Base-by-base conservation (phyloP, 2,113 vertebrate species). In the Australoheros scitulus region DNA sequence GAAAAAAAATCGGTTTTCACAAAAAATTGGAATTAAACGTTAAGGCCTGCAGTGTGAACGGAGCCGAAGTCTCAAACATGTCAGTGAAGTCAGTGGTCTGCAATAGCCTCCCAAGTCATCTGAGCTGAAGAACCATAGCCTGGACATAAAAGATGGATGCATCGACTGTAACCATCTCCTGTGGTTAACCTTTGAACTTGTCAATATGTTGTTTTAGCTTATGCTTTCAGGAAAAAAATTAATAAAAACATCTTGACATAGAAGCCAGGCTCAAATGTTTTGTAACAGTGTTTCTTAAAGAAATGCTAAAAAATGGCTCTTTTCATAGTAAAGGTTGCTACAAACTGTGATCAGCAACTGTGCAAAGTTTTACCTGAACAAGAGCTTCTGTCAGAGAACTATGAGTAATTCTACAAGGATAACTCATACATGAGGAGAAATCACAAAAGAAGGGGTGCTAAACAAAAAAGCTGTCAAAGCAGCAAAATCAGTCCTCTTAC, bases 401-500 rank as follows among this genome's bases (percentile, higher is more conserved):
- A 11, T 70, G 65, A 70, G 65, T 70, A 70, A 70, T 32, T 13
- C 17, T 70, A 52, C 65, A 24, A 32, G 43, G 24, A 20, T 70
- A 43, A 70, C 26, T 52, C 24, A 52, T 52, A 13, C 43, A 7
- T 32, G 43, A 32, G 43, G 43, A 20, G 43, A 70, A 70, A 47
- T 70, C 64, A 70, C 43, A 50, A 70, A 70, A 20, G 24, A 70
- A 29, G 24, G 43, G 65, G 65, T 52, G 10, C 24, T 7, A 52
- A 50, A 17, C 2, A 50, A 50, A 70, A 70, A 1, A 3, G 26
- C 3, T 43, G 10, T 3, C 0, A 32, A 52, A 29, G 17, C 0
- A 32, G 65, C 0, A 13, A 70, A 5, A 7, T 1, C 24, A 20
- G 17, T 13, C 17, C 10, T 32, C 43, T 24, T 70, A 50, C 43